Evolutionary conservation across 2,797 vertebrate genomes (phyloP).

Genomic region (Rhinoraja longicauda): DNA sequence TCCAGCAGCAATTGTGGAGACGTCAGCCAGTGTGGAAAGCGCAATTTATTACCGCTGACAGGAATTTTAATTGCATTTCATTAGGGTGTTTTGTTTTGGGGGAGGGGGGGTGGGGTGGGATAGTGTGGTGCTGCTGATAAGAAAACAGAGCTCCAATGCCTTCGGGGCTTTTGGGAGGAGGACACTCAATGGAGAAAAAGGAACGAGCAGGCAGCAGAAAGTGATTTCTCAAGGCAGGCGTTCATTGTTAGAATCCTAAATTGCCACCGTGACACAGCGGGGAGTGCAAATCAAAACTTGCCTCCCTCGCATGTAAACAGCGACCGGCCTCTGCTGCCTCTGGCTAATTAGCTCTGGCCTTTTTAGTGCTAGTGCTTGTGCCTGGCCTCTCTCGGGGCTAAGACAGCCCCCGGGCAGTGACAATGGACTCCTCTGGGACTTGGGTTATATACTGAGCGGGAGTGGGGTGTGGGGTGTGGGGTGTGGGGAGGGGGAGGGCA

Average conservation of each 20-base stretch:
- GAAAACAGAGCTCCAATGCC: slow-evolving; percentile 43
- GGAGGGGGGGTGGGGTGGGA: not conserved
- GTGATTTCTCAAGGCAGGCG: slow-evolving; percentile 46
- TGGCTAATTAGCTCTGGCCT: slow-evolving; percentile 44
- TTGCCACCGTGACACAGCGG: slow-evolving; percentile 42
- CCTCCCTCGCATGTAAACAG: slow-evolving; percentile 42
- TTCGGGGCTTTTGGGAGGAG: slow-evolving; percentile 43
- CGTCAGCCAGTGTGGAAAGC: slow-evolving; percentile 47
- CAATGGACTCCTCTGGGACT: slow-evolving; percentile 40
- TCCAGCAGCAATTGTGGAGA: slow-evolving; percentile 46
- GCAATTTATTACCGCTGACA: slow-evolving; percentile 53
- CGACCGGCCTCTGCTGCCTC: slow-evolving; percentile 44
- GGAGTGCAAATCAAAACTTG: slow-evolving; percentile 43
- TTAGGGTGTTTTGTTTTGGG: slow-evolving; percentile 40
- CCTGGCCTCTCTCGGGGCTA: slow-evolving; percentile 18
- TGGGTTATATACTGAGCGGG: slow-evolving; percentile 12
- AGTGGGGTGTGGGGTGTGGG: too few species aligned
- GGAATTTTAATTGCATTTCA: slow-evolving; percentile 50
- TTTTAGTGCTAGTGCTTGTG: slow-evolving; percentile 39
- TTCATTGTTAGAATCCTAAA: slow-evolving; percentile 48
- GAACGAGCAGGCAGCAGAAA: slow-evolving; percentile 41
- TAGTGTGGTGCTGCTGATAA: slow-evolving; percentile 49
- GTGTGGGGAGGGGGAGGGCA: not conserved
- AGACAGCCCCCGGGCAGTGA: slow-evolving; percentile 30
- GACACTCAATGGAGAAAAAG: slow-evolving; percentile 42